Percentiles rank a stretch among this genome's conserved stretches.
These are phyloP conservation scores for Amphiprion ocellaris DNA, from an alignment of 2,113 vertebrate species.

Conservation along the genomic window DNA sequence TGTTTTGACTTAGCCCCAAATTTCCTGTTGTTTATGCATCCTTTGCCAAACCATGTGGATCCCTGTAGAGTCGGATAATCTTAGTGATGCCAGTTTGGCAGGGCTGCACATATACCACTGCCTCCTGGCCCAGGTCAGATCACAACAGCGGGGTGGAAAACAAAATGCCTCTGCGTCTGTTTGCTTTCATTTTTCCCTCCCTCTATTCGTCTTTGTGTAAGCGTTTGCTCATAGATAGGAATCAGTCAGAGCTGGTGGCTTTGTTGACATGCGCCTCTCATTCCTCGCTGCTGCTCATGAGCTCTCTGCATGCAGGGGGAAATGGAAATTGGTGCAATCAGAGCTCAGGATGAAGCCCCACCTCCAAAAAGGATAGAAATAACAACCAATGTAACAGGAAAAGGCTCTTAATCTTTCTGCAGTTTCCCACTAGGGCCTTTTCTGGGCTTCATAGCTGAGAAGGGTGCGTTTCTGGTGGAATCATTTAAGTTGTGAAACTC, in stretches of 20 bases:
- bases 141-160: constrained; percentile 53
- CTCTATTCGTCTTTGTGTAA: constrained; percentile 28
- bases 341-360: constrained; percentile 6
- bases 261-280: constrained; percentile 40
- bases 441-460: constrained; percentile 17
- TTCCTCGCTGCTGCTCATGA: constrained; percentile 32
- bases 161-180: constrained; percentile 54
- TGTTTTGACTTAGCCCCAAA: constrained; percentile 77
- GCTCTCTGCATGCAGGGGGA: constrained; percentile 30
- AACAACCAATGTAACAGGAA: constrained; percentile 29
- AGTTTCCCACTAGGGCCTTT: constrained; percentile 34
- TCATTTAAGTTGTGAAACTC: constrained; percentile 23
- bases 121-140: constrained; percentile 66
- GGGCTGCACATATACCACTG: constrained; percentile 39
- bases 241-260: constrained; percentile 60
- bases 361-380: background rate
- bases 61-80: constrained; percentile 75
- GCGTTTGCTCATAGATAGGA: constrained; percentile 54
- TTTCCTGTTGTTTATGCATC: constrained; percentile 77
- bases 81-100: constrained; percentile 71
- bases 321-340: constrained; percentile 31
- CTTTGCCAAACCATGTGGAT: constrained; percentile 76
- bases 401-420: constrained; percentile 56
- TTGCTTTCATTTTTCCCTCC: constrained; percentile 41
- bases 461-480: background rate